Conservation (phyloP, 53 echinoderm and acorn worm genomes). For the Stichopus horrens region DNA sequence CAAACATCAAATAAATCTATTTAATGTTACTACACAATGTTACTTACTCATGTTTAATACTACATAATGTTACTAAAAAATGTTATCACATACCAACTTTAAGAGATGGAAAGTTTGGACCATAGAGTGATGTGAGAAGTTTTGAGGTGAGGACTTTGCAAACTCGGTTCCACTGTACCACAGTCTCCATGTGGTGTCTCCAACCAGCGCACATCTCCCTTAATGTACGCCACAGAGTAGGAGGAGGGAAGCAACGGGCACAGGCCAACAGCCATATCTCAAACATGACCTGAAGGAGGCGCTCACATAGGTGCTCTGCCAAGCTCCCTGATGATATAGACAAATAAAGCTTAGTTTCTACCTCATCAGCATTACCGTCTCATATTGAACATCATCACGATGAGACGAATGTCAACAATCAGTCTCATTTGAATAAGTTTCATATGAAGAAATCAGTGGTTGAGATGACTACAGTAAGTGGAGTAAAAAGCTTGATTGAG, state of each 20-base stretch:
- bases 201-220: conserved; percentile 92
- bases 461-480: too few species aligned
- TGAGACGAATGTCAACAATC: too few species aligned
- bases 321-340: conserved; percentile 70
- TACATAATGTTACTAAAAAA: background rate
- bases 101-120: conserved; percentile 84
- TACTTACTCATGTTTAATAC: background rate
- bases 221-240: conserved; percentile 88
- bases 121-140: conserved; percentile 83
- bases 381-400: too few species aligned
- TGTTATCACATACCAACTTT: conserved; percentile 64
- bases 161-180: conserved; percentile 95
- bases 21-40: background rate
- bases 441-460: too few species aligned
- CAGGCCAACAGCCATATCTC: conserved; percentile 98
- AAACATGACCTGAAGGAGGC: conserved; percentile 95
- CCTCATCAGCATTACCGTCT: too few species aligned
- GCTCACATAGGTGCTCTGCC: conserved; percentile 93
- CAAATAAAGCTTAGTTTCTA: background rate
- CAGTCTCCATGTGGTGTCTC: conserved; percentile 86
- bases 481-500: too few species aligned
- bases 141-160: conserved; percentile 85
- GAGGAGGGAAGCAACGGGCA: conserved; percentile 86
- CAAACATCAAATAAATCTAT: too few species aligned
- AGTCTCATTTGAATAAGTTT: too few species aligned